Evolutionary conservation across 1,140 invertebrate species (phyloP).

Genomic region (Papilio machaon): DNA sequence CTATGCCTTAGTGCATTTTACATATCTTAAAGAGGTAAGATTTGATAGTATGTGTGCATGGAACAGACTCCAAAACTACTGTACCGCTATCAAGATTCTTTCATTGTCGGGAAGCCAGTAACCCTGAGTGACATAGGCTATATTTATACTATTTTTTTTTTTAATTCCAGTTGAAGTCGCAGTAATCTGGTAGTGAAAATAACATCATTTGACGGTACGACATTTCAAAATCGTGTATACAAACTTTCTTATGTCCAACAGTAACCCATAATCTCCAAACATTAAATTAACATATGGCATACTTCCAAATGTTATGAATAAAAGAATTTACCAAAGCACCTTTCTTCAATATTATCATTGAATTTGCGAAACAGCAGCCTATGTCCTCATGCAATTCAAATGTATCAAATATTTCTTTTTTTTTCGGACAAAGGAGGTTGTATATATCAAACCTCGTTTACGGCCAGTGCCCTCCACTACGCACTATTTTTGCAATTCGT

Average conservation of each 20-base stretch:
- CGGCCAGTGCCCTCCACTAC: slow-evolving; percentile 25
- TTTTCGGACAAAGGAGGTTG: slow-evolving; percentile 18
- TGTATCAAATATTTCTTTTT: slow-evolving; percentile 38
- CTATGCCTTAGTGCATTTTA: too few species aligned
- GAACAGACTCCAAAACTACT: too few species aligned
- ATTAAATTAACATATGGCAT: slow-evolving; percentile 60
- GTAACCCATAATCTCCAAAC: slow-evolving; percentile 55
- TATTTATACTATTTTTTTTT: too few species aligned
- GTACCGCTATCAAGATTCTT: too few species aligned
- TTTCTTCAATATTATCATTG: slow-evolving; percentile 52
- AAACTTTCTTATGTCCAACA: slow-evolving; percentile 49
- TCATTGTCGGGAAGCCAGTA: too few species aligned
- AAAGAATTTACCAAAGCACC: slow-evolving; percentile 50
- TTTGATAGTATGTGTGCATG: too few species aligned
- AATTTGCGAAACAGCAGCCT: slow-evolving; percentile 35
- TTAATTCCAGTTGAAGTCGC: too few species aligned
- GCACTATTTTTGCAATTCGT: slow-evolving; percentile 26
- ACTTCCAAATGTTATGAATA: slow-evolving; percentile 58
- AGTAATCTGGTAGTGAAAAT: neutral
- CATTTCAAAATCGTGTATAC: slow-evolving; percentile 50
- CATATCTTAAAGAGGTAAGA: too few species aligned
- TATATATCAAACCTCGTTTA: slow-evolving; percentile 22
- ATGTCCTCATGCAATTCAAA: slow-evolving; percentile 36
- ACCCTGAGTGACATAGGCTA: too few species aligned
- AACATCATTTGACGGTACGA: slow-evolving; percentile 40